A percentile compares a stretch with the other conserved stretches of the same genome.
These are phyloP conservation scores for Caenorhabditis becei DNA, from an alignment of 2,888 invertebrate species.

Conservation along the genomic window DNA sequence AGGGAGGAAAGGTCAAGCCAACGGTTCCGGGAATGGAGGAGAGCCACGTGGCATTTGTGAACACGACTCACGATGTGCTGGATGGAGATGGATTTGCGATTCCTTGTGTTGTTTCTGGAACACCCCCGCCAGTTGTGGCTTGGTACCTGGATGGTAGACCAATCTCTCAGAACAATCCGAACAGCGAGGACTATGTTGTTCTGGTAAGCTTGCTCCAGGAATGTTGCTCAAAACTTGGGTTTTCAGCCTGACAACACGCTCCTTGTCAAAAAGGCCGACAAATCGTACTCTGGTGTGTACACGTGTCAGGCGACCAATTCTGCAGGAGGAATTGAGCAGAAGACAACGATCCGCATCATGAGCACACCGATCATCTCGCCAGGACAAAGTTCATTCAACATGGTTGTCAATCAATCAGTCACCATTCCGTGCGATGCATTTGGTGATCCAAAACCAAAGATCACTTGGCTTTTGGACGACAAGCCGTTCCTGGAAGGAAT, in stretches of 20 bases:
- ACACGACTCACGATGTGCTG: slow-evolving; percentile 55
- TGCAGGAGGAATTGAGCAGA: slow-evolving; percentile 84
- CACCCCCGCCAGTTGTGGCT: slow-evolving; percentile 82
- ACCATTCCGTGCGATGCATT: slow-evolving; percentile 76
- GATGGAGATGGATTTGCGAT: slow-evolving; percentile 61
- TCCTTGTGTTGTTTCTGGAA: slow-evolving; percentile 76
- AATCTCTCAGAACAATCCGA: slow-evolving; percentile 66
- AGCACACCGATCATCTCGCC: slow-evolving; percentile 74
- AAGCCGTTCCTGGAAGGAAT: slow-evolving; percentile 69
- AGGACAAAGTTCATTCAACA: slow-evolving; percentile 77
- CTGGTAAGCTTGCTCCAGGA: slow-evolving; percentile 61
- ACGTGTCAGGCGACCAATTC: slow-evolving; percentile 85
- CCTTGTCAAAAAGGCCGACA: slow-evolving; percentile 71
- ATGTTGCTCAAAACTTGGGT: background rate
- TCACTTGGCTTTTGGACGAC: slow-evolving; percentile 76
- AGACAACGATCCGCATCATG: slow-evolving; percentile 69
- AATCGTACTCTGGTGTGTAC: slow-evolving; percentile 83
- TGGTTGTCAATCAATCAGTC: slow-evolving; percentile 75
- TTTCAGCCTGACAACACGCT: slow-evolving; percentile 77
- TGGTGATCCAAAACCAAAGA: slow-evolving; percentile 75
- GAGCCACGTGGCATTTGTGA: slow-evolving; percentile 47
- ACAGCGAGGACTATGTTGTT: slow-evolving; percentile 71
- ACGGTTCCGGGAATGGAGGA: slow-evolving; percentile 47
- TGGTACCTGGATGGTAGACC: slow-evolving; percentile 83
- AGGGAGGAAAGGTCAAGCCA: slow-evolving; percentile 43